A percentile compares a stretch with the other conserved stretches of the same genome.
phyloP scores from a whole-genome alignment of 2,113 vertebrate species.

The Pleuronectes platessa region DNA sequence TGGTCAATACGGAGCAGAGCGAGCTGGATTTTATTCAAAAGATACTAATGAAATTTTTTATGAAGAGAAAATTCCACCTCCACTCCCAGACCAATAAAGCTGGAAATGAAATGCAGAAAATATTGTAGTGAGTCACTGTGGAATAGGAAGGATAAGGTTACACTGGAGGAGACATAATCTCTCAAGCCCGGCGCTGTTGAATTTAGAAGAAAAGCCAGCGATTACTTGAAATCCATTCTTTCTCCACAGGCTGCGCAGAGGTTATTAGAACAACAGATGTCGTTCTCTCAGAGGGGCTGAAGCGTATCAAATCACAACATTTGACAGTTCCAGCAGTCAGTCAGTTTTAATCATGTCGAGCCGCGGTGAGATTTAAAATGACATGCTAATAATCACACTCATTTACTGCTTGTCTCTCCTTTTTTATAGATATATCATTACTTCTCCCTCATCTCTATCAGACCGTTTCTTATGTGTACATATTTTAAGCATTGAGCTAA shows the following conservation, averaged over 20 bases:
- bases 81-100: conserved; percentile 62
- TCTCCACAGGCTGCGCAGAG: conserved; percentile 42
- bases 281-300: conserved; percentile 41
- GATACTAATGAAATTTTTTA: conserved; percentile 71
- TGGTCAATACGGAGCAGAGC: conserved; percentile 48
- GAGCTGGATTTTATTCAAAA: conserved; percentile 59
- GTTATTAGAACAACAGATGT: conserved; percentile 68
- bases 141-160: conserved; percentile 67
- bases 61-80: conserved; percentile 66
- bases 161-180: conserved; percentile 60
- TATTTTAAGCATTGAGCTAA: too few species aligned
- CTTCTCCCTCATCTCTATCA: too few species aligned
- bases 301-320: conserved; percentile 54
- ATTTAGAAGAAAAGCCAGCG: conserved; percentile 61
- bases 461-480: too few species aligned
- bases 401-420: conserved; percentile 32
- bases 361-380: conserved; percentile 41
- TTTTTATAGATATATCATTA: too few species aligned
- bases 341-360: conserved; percentile 47
- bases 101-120: conserved; percentile 55
- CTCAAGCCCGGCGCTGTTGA: conserved; percentile 58
- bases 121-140: conserved; percentile 44
- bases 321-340: conserved; percentile 50
- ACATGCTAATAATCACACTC: conserved; percentile 44
- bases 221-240: conserved; percentile 59